Evolutionary conservation across 2,797 vertebrate genomes (phyloP).

Genomic region (Poliocrania exsul): DNA sequence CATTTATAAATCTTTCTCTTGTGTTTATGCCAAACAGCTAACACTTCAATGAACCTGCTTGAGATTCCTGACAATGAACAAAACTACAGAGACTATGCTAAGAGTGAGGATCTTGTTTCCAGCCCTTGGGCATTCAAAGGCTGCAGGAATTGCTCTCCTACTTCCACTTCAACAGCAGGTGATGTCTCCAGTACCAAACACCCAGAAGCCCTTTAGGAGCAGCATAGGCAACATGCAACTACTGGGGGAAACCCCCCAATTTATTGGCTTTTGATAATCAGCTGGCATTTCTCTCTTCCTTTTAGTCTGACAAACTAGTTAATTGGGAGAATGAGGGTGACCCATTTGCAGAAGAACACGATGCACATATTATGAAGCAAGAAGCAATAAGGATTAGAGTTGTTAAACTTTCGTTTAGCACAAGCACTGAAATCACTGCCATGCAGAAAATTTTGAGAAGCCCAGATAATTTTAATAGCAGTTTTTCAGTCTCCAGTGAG

Average conservation of each 20-base stretch:
- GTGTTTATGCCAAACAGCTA: not conserved
- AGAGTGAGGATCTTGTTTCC: not conserved
- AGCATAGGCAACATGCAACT: not conserved
- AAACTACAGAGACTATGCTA: not conserved
- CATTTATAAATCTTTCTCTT: not conserved
- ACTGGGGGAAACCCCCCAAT: not conserved
- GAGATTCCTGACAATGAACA: not conserved
- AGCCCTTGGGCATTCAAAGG: not conserved
- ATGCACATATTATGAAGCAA: not conserved
- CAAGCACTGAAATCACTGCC: not conserved
- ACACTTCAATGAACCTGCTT: not conserved
- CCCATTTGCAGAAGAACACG: rapidly evolving
- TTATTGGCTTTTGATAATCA: not conserved
- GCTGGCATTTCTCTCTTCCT: not conserved
- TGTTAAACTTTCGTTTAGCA: not conserved
- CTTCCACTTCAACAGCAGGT: not conserved
- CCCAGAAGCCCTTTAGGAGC: not conserved
- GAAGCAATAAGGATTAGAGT: not conserved
- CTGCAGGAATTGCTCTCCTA: not conserved
- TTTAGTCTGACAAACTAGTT: not conserved
- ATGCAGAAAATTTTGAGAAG: not conserved
- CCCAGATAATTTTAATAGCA: not conserved
- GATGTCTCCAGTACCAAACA: not conserved
- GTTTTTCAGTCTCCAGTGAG: not conserved
- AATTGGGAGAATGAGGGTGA: not conserved